A percentile compares a stretch with the other conserved stretches of the same genome.
Conservation (phyloP, 2,113 vertebrate genomes). For the Otis tarda region DNA sequence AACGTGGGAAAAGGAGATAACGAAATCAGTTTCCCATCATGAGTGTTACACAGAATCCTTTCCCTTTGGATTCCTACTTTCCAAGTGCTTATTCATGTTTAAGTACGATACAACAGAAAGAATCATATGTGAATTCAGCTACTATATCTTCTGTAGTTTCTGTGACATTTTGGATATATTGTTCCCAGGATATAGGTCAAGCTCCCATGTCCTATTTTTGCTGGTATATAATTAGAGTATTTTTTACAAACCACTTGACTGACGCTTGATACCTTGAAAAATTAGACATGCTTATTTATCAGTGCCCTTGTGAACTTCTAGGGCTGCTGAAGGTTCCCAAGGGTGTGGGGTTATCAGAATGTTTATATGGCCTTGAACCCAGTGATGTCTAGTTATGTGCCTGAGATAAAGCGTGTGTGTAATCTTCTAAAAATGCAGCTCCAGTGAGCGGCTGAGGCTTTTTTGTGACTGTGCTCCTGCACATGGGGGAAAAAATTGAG, state of each 20-base stretch:
- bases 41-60: background rate
- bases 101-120: background rate
- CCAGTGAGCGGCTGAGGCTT: accelerated
- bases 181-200: background rate
- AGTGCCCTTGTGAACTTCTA: background rate
- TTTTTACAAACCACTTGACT: conserved; percentile 1
- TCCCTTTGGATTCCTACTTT: background rate
- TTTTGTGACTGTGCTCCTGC: background rate
- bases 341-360: background rate
- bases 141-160: background rate
- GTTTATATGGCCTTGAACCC: background rate
- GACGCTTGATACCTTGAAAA: conserved; percentile 2
- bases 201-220: background rate
- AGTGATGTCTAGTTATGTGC: background rate
- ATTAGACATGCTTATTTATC: background rate
- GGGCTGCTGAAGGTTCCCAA: background rate
- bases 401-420: background rate
- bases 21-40: background rate
- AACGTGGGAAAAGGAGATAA: background rate
- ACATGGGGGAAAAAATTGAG: accelerated
- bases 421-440: background rate
- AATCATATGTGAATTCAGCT: background rate
- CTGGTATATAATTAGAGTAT: background rate
- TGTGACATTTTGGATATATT: background rate
- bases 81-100: background rate